These are phyloP conservation scores for Psittacula echo DNA, from an alignment of 2,797 vertebrate species.

Conservation along the genomic window DNA sequence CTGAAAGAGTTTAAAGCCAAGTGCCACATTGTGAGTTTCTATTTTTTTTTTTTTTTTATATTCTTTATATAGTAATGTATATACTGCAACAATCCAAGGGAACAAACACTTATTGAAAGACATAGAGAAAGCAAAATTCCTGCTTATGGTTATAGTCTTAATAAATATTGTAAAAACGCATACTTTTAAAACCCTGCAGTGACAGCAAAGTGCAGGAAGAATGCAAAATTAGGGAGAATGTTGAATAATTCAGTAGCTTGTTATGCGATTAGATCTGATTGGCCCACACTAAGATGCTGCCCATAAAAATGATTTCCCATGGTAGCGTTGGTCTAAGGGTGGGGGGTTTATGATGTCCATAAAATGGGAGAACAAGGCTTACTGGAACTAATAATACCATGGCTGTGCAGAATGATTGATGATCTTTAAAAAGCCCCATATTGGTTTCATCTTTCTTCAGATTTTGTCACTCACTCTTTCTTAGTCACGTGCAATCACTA, in stretches of 20 bases:
- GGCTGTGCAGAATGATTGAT: slow-evolving; percentile 89
- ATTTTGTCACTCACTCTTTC: slow-evolving; percentile 96
- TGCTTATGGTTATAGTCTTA: slow-evolving; percentile 25
- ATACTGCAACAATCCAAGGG: not conserved
- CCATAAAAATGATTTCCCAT: slow-evolving; percentile 74
- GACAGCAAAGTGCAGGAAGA: slow-evolving; percentile 58
- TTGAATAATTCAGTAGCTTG: slow-evolving; percentile 75
- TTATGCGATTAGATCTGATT: slow-evolving; percentile 74
- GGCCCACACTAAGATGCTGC: slow-evolving; percentile 63
- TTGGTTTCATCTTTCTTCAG: slow-evolving; percentile 95
- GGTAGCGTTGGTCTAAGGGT: slow-evolving; percentile 56
- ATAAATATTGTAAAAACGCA: slow-evolving; percentile 65
- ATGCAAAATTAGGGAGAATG: slow-evolving; percentile 70
- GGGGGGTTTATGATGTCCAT: slow-evolving; percentile 85
- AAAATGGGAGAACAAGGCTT: slow-evolving; percentile 92
- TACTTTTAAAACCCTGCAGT: slow-evolving; percentile 56
- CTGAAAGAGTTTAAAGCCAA: slow-evolving; percentile 19
- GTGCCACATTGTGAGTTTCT: not conserved
- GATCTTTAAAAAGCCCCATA: slow-evolving; percentile 90
- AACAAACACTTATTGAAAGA: slow-evolving; percentile 34
- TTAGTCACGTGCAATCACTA: slow-evolving; percentile 92
- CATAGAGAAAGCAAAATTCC: slow-evolving; percentile 37
- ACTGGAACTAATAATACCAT: slow-evolving; percentile 93
- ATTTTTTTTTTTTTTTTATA: not conserved
- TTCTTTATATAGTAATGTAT: not conserved